Percentiles rank a stretch among this genome's conserved stretches.
Evolutionary conservation across 2,888 invertebrate genomes (phyloP).

Genomic region (Branchipolynoe longqiensis): DNA sequence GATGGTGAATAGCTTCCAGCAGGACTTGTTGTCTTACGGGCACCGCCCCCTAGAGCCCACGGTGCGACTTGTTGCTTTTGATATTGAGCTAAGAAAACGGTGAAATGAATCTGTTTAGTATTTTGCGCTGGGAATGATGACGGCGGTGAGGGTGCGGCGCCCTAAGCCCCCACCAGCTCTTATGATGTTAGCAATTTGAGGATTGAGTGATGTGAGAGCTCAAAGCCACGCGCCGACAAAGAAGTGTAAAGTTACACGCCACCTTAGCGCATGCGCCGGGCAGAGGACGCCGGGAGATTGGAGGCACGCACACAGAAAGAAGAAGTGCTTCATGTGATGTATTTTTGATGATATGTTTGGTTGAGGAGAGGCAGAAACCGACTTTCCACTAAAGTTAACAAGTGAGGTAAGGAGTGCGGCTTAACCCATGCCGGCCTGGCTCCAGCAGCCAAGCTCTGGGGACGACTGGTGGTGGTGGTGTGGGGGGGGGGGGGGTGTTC

Average conservation of each 20-base stretch:
- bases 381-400: not conserved
- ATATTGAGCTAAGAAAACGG: slow-evolving; percentile 1
- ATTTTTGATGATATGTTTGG: slow-evolving; percentile 41
- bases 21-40: not conserved
- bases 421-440: too few species aligned
- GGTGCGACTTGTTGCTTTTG: slow-evolving; percentile 23
- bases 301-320: not conserved
- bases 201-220: slow-evolving; percentile 18
- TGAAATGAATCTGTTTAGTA: slow-evolving; percentile 28
- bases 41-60: not conserved
- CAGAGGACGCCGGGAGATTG: not conserved
- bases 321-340: slow-evolving; percentile 24
- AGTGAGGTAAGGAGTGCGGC: not conserved
- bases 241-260: slow-evolving; percentile 35
- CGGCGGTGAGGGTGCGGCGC: not conserved
- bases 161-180: not conserved
- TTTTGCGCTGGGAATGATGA: not conserved
- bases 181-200: slow-evolving; percentile 12
- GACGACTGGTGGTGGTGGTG: too few species aligned
- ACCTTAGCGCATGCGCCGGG: slow-evolving; percentile 26
- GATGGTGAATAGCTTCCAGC: too few species aligned
- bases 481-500: too few species aligned
- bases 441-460: too few species aligned
- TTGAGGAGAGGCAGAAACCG: not conserved
- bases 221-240: slow-evolving; percentile 20